Base-by-base conservation (phyloP, 2,113 vertebrate species). In the Catharus bicknelli region DNA sequence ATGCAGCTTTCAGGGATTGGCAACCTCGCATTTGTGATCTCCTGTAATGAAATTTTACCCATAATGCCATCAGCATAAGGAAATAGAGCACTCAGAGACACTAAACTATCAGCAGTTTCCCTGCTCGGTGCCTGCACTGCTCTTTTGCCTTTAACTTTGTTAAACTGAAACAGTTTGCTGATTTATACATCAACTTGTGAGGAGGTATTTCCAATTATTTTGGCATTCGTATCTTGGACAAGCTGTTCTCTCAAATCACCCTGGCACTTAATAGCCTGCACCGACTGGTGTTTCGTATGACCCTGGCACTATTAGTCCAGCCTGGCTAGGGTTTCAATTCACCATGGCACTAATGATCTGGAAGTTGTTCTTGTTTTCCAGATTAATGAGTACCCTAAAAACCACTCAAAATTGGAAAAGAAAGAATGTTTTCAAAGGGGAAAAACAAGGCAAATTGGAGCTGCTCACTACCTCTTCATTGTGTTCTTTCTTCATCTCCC, bases 381-480 rank as follows among this genome's bases (percentile, higher is more conserved):
- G 97, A 97, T 97, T 97, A 97, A 98, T 97, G 97, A 98, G 96
- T 95, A 94, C 90, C 95, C 96, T 97, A 97, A 97, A 97, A 97
- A 83, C 59, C 69, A 90, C 91, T 95, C 85, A 96, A 95, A 97
- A 95, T 89, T 98, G 91, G 86, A 95, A 91, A 82, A 93, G 95
- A 96, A 96, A 95, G 92, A 94, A 78, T 88, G 83, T 87, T 95
- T 97, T 92, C 85, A 95, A 97, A 95, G 36, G 74, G 88, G 76
- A 83, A 92, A 95, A 97, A 90, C 63, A 87, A 94, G 58, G 66
- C 1, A 1, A 83, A 53, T 43, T 95, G 66, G 61, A 95, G 66
- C 77, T 92, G 70, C 48, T 79, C 13, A 2, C 53, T 81, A 26
- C 48, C 40, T 84, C 84, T 68, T 79, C 55, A 32, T 47, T 32